Evolutionary conservation across 2,888 invertebrate genomes (phyloP), one percentile per base, ranked within the genome.

Genomic region (Tenthredo scrophulariae): DNA sequence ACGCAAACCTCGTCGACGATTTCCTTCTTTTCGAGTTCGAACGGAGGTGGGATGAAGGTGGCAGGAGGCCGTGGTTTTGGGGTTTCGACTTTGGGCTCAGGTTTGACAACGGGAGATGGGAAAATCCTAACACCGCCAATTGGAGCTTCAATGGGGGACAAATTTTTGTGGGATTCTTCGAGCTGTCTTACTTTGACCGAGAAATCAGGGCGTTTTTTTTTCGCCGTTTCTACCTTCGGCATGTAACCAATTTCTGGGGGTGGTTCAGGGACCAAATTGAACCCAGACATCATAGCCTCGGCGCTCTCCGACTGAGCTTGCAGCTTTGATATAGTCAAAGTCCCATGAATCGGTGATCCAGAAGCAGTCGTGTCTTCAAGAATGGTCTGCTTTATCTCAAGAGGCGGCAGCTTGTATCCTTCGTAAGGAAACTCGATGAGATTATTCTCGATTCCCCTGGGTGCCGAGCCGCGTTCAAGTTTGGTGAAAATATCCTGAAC

Each of bases 231-330:
- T 7, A 89, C 89, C 90, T 95, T 95, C 0, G 96, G 95, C 80
- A 95, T 94, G 88, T 94, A 96, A 62, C 95, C 95, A 75, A 96
- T 95, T 93, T 96, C 96, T 54, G 96, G 96, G 13, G 96, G 96
- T n/a, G 96, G 95, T 88, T 96, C 96, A 0, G 96, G 96, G 84
- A 95, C 94, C 2, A 96, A 91, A 89, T 94, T 94, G 77, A 96
- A 94, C 85, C 94, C 94, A 90, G 94, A 89, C 88, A 93, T 86
- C 89, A 91, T 89, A 13, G 91, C 90, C 86, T 93, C 93, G 1
- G 91, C 91, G 77, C 91, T 91, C 84, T 92, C 92, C 0, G 91
- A 91, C 83, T 92, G 92, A 22, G 91, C 91, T 65, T 91, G 91
- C 29, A 92, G 85, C 85, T 91, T 91, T 0, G 92, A 92, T 80